Base-by-base conservation (phyloP, 2,113 vertebrate genomes). In the Arvicanthis niloticus region DNA sequence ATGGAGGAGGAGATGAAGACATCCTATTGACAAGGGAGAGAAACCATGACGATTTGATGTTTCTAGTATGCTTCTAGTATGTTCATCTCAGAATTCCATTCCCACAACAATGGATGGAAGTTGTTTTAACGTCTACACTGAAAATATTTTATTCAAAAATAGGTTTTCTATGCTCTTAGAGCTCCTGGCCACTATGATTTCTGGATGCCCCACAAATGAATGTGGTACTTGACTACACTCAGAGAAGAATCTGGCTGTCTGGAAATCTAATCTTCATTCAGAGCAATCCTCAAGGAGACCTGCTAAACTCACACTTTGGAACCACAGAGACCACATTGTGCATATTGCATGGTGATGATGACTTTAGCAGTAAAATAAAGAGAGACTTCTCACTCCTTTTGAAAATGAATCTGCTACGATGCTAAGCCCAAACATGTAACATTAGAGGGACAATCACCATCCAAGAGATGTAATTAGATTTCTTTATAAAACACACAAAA, bases 121-220 rank as follows among this genome's bases (percentile, higher is more conserved):
- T 22, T 82, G 6, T 40, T 90, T 78, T 45, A 45, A 80, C 10
- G 92, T 65, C 45, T 56, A 67, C 77, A 26, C 0, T 56, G 42
- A 88, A 92, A 73, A 22, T 91, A 56, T 40, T 92, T 72, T 84
- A 91, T 88, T 48, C 34, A 2, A 87, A 89, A 96, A 91, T 60
- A 88, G 26, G 40, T 53, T 34, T 45, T 65, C 15, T 70, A 22
- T 31, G 7, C 15, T 42, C 9, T 17, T 40, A 1, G 58, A 53
- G 34, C 58, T 76, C 88, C 67, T 75, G 45, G 72, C 68, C 48
- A 91, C 42, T 68, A 0, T 19, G 40, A 53, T 60, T 21, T 31
- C n/a, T 34, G 16, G 12, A 3, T 37, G 7, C 53, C n/a, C 19
- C 37, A 40, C 29, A 19, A 48, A 68, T n/a, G 13, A 37, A 40